phyloP scores from a whole-genome alignment of 53 echinoderm and acorn worm species.

The Holothuria leucospilota region DNA sequence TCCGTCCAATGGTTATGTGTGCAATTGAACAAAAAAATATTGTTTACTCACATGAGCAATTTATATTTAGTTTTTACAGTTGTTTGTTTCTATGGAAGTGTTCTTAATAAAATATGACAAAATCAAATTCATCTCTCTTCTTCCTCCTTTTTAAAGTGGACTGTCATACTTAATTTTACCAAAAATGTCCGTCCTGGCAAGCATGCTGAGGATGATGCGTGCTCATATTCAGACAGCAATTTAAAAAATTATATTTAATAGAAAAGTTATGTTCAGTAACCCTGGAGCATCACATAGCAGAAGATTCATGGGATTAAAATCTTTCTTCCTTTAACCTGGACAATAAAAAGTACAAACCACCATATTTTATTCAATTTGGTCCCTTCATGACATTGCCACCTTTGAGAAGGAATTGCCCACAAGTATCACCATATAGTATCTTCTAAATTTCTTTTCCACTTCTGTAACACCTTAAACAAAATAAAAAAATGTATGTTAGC shows the following conservation, averaged over 20 bases:
- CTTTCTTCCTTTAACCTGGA: not conserved
- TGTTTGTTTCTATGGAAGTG: not conserved
- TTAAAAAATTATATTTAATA: slow-evolving; percentile 5
- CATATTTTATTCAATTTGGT: not conserved
- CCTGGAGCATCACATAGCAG: not conserved
- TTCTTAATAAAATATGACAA: not conserved
- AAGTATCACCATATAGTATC: not conserved
- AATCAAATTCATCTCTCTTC: slow-evolving; percentile 19
- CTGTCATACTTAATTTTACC: not conserved
- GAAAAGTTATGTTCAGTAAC: not conserved
- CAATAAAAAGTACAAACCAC: not conserved
- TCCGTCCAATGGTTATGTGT: slow-evolving; percentile 34
- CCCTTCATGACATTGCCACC: not conserved
- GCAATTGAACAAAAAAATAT: slow-evolving; percentile 11
- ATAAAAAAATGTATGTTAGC: not conserved
- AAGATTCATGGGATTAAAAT: slow-evolving; percentile 5
- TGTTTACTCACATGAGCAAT: not conserved
- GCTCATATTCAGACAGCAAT: not conserved
- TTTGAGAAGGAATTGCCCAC: not conserved
- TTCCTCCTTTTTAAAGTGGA: not conserved
- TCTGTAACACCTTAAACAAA: too few species aligned
- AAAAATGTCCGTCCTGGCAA: slow-evolving; percentile 17
- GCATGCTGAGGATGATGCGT: not conserved
- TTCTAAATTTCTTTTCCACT: too few species aligned
- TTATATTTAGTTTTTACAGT: not conserved